phyloP scores from a whole-genome alignment of 2,888 invertebrate genomes.

The Lasiommata megera region DNA sequence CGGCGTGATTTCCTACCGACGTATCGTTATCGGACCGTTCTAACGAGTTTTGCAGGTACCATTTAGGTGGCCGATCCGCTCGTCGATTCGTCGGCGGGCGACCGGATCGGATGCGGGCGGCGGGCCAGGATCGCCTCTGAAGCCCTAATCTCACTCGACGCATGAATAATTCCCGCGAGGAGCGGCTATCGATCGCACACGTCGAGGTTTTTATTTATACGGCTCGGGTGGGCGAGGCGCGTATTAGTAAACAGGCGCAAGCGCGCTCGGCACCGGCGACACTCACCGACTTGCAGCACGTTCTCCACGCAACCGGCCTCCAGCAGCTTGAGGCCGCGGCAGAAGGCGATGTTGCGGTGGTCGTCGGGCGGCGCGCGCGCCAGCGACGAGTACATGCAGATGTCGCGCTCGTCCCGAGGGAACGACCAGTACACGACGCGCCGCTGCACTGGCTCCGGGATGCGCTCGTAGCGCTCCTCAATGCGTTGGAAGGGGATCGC shows the following conservation, averaged over 20 bases:
- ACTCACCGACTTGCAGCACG: slow-evolving; percentile 95
- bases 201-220: slow-evolving; percentile 81
- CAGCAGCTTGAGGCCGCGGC: slow-evolving; percentile 91
- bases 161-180: slow-evolving; percentile 81
- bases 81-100: slow-evolving; percentile 37
- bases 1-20: slow-evolving; percentile 47
- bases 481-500: slow-evolving; percentile 93
- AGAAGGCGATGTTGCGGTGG: slow-evolving; percentile 91
- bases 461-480: slow-evolving; percentile 92
- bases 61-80: slow-evolving; percentile 46
- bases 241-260: slow-evolving; percentile 81
- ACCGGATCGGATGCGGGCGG: slow-evolving; percentile 15
- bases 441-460: slow-evolving; percentile 93
- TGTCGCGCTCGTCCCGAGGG: slow-evolving; percentile 92
- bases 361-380: slow-evolving; percentile 83
- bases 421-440: slow-evolving; percentile 95
- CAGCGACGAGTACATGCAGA: slow-evolving; percentile 94
- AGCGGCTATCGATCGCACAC: slow-evolving; percentile 81
- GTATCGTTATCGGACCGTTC: slow-evolving; percentile 30
- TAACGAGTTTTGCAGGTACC: slow-evolving; percentile 31
- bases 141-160: slow-evolving; percentile 74
- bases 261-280: slow-evolving; percentile 53
- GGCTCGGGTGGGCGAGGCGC: slow-evolving; percentile 80
- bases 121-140: slow-evolving; percentile 35
- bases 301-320: slow-evolving; percentile 91